These are phyloP conservation scores for Nanorana parkeri DNA, from an alignment of 2,113 vertebrate species.

Conservation along the genomic window DNA sequence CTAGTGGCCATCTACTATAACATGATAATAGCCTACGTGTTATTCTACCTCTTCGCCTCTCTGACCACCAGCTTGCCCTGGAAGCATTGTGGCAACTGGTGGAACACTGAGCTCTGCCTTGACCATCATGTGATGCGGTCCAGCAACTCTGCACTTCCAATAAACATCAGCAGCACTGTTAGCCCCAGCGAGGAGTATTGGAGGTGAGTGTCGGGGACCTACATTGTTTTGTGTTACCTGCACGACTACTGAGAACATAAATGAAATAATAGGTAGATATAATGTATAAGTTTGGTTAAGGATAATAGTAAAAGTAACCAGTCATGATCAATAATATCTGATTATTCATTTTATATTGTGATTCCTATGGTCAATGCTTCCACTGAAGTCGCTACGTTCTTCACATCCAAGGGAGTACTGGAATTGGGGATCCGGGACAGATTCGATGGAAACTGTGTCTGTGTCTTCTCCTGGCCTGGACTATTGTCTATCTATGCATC, in stretches of 20 bases:
- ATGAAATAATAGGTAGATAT: background rate
- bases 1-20: conserved; percentile 85
- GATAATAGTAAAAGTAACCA: background rate
- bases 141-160: conserved; percentile 65
- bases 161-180: conserved; percentile 76
- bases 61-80: conserved; percentile 80
- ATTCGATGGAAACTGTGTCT: conserved; percentile 82
- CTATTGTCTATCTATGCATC: conserved; percentile 80
- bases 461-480: conserved; percentile 79
- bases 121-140: conserved; percentile 71
- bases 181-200: conserved; percentile 84
- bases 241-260: background rate
- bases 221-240: background rate
- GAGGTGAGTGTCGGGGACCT: conserved; percentile 68
- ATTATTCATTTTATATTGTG: conserved; percentile 38
- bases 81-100: conserved; percentile 82
- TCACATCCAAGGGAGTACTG: conserved; percentile 81
- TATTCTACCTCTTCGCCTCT: conserved; percentile 87
- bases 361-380: conserved; percentile 34
- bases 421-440: conserved; percentile 74
- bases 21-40: conserved; percentile 85
- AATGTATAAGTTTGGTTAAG: background rate
- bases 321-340: conserved; percentile 37
- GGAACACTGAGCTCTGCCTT: conserved; percentile 78
- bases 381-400: conserved; percentile 77